Base-by-base conservation (phyloP, 1,140 invertebrate species). In the Asbolus verrucosus region DNA sequence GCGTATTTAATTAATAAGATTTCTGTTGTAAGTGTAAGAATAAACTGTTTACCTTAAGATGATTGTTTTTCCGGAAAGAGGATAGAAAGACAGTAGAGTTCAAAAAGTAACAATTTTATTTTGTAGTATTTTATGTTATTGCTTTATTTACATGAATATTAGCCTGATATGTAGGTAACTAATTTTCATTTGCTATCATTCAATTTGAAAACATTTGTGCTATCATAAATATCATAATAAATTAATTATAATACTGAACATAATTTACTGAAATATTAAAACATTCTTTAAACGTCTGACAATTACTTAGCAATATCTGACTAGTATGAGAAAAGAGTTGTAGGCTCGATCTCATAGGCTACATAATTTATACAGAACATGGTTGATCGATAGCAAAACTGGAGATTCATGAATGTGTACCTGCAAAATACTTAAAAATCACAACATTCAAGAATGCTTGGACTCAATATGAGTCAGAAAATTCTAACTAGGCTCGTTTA, bases 221-320 rank as follows among this genome's bases (percentile, higher is more conserved):
- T 62, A 60, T 60, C 30, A 62, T 43, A 60, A 39, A 60, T 63
- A 70, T 54, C 36, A 33, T 43, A 65, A 65, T 70, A 54, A 73
- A 73, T 72, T 68, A 72, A 69, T 73, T 73, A 70, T 73, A 73
- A 73, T 73, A 73, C 71, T 73, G 71, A 73, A 69, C 69, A 63
- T 67, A 71, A 71, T 71, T 69, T 68, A 63, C 43, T 67, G 60
- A 19, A 68, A 50, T 27, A 43, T 50, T 31, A 15, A 67, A 60
- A 41, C 15, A 63, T 16, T 71, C 30, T 24, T 66, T 43, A 19
- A 54, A 67, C 19, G 21, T 54, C 46, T 54, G 46, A 54, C 46
- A 54, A 54, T 54, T 66, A 59, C 54, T 60, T 63, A 67, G 70
- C 67, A 39, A 36, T 67, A 71, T 67, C 33, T 69, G 66, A 69